Conservation (phyloP, 2,113 vertebrate genomes). For the Crotophaga sulcirostris region DNA sequence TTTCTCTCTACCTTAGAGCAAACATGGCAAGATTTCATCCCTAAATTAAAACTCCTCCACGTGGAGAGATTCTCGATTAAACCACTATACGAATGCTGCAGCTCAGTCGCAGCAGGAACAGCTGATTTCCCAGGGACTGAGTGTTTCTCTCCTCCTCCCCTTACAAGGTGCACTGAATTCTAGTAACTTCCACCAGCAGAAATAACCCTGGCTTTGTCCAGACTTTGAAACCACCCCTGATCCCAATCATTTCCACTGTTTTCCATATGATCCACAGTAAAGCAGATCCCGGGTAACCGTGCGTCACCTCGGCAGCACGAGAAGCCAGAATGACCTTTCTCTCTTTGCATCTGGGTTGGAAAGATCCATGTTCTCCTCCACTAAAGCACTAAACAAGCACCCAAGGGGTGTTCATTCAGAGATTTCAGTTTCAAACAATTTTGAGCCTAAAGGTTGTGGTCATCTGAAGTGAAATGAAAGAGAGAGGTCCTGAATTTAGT, state of each 20-base stretch:
- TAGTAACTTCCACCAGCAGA: background rate
- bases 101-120: background rate
- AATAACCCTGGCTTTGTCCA: background rate
- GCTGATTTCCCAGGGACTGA: background rate
- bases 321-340: background rate
- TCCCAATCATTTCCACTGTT: background rate
- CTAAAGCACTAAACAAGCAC: background rate
- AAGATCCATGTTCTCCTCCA: background rate
- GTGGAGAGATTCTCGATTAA: background rate
- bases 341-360: background rate
- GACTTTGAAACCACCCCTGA: background rate
- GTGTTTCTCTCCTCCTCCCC: background rate
- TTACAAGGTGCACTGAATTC: background rate
- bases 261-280: background rate
- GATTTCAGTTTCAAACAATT: background rate
- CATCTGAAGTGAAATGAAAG: background rate
- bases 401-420: background rate
- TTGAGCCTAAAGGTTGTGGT: background rate
- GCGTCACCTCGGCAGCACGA: background rate
- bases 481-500: background rate
- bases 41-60: background rate
- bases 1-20: background rate
- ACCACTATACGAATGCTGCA: too few species aligned
- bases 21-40: background rate
- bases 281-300: background rate